phyloP scores from a whole-genome alignment of 2,888 invertebrate genomes.

The Lithosia quadra region DNA sequence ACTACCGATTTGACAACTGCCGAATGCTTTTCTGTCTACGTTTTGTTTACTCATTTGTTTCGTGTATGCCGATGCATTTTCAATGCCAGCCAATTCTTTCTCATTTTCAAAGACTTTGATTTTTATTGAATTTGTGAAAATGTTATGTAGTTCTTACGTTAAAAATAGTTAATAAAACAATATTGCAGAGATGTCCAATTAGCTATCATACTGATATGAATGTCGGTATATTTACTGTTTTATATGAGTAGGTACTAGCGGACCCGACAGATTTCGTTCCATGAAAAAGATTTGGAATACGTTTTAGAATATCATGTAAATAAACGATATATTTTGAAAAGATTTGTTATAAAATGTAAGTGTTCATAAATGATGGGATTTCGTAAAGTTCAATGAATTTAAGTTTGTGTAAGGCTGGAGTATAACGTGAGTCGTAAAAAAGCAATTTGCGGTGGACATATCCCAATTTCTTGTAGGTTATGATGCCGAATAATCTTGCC shows the following conservation, averaged over 20 bases:
- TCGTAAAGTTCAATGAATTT: conserved; percentile 19
- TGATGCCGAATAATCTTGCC: conserved; percentile 36
- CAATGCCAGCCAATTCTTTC: too few species aligned
- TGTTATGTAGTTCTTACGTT: neutral
- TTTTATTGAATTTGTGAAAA: too few species aligned
- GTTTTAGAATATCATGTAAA: conserved; percentile 1
- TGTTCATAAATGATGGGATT: conserved; percentile 13
- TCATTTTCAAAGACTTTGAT: too few species aligned
- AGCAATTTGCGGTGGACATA: conserved; percentile 43
- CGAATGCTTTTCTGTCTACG: too few species aligned
- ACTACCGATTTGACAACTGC: too few species aligned
- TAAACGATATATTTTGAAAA: neutral
- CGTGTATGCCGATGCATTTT: too few species aligned
- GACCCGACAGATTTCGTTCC: too few species aligned
- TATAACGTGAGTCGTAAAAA: conserved; percentile 40
- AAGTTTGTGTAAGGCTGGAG: conserved; percentile 14
- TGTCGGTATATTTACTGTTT: too few species aligned
- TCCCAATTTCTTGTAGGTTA: conserved; percentile 33
- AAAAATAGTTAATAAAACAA: conserved; percentile 50
- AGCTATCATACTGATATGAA: conserved; percentile 20
- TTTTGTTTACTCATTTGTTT: too few species aligned
- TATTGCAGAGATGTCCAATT: conserved; percentile 17
- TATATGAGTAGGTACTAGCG: too few species aligned
- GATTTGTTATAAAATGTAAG: neutral
- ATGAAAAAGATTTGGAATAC: conserved; percentile 19